Percentiles rank a stretch among this genome's conserved stretches.
Evolutionary conservation across 2,888 invertebrate genomes (phyloP).

Genomic region (Acleris holmiana): DNA sequence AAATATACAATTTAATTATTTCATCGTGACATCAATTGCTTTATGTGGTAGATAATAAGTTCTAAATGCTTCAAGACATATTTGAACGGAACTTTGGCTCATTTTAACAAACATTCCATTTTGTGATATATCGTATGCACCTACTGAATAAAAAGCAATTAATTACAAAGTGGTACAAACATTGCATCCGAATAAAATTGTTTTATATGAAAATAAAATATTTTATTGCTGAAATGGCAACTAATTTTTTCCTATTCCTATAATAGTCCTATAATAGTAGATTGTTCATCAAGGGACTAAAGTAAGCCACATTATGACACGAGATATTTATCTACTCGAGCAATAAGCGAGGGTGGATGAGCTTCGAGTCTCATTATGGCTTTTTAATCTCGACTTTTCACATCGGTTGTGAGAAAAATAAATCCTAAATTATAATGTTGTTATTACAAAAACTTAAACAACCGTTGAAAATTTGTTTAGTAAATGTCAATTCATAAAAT

Average conservation of each 20-base stretch:
- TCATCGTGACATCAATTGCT: constrained; percentile 20
- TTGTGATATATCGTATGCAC: constrained; percentile 49
- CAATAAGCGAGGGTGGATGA: no score
- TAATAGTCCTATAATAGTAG: background rate
- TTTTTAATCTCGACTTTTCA: no score
- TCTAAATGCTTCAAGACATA: constrained; percentile 39
- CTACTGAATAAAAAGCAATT: constrained; percentile 46
- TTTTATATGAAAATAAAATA: constrained; percentile 77
- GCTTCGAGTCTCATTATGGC: no score
- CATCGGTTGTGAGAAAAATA: no score
- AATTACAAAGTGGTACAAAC: constrained; percentile 62
- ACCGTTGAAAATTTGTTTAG: no score
- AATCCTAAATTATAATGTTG: no score
- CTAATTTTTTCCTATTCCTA: constrained; percentile 39
- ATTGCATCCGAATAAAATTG: constrained; percentile 58
- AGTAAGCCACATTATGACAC: no score
- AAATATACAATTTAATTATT: constrained; percentile 12
- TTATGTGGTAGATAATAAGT: constrained; percentile 35
- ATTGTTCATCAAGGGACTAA: no score
- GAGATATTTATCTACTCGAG: no score
- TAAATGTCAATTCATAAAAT: no score
- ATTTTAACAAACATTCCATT: constrained; percentile 56
- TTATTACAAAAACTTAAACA: no score
- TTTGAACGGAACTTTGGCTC: constrained; percentile 43
- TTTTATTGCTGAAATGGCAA: constrained; percentile 69